phyloP scores from a whole-genome alignment of 1,140 invertebrate species.

The Lasioglossum albipes region DNA sequence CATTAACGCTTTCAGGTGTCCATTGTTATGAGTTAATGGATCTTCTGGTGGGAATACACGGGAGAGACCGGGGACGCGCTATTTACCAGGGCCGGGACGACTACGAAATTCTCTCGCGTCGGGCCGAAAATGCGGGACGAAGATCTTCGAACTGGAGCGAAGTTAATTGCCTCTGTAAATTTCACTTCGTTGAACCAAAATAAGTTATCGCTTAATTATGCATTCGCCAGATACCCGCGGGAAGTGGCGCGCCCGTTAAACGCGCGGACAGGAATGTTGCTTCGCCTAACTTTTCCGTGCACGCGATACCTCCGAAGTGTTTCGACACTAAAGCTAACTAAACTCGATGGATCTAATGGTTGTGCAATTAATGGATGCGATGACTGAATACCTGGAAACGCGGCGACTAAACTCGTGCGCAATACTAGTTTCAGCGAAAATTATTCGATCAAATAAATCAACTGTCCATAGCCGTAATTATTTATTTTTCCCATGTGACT shows the following conservation, averaged over 20 bases:
- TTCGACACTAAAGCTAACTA: neutral
- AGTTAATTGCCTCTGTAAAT: slow-evolving; percentile 7
- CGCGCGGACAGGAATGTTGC: neutral
- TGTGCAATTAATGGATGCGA: too few species aligned
- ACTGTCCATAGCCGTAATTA: too few species aligned
- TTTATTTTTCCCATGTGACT: too few species aligned
- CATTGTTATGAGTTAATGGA: slow-evolving; percentile 34
- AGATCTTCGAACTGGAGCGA: neutral
- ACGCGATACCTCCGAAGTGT: neutral
- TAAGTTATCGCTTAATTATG: slow-evolving; percentile 10
- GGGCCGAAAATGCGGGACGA: neutral
- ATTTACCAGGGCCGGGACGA: neutral
- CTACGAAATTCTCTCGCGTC: slow-evolving; percentile 3
- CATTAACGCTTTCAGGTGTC: slow-evolving; percentile 33
- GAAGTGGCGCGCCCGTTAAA: neutral
- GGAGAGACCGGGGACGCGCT: neutral
- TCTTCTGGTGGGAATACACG: neutral
- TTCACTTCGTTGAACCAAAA: neutral
- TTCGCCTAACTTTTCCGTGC: neutral
- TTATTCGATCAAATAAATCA: too few species aligned
- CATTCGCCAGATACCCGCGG: neutral
- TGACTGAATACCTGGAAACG: too few species aligned
- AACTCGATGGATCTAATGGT: neutral
- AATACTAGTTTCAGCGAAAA: too few species aligned
- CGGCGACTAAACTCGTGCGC: too few species aligned